Base-by-base conservation (phyloP, 1,140 invertebrate species). In the Lasioglossum baleicum region DNA sequence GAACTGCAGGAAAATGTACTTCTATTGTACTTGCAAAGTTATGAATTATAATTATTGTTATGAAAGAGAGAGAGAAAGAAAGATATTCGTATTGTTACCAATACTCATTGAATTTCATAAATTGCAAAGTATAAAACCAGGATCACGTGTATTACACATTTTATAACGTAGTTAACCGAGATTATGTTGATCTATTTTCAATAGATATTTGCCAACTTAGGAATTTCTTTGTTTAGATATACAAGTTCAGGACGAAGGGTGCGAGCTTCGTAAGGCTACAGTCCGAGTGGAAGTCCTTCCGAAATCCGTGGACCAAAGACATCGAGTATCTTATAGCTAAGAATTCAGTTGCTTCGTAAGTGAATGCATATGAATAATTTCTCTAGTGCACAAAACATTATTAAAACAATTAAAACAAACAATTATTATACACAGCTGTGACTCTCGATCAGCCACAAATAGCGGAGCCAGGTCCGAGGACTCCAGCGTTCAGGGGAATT, bases 231-330 rank as follows among this genome's bases (percentile, higher is more conserved):
- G 22, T 79, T 68, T 78, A 95, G 94, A 93, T 96, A 2, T 98
- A 97, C 92, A 94, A 95, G 86, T 97, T 98, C 93, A 94, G 96
- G 53, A 95, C 95, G 22, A 98, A 97, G 92, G 95, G 96, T 85
- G 96, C 96, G 48, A 94, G 94, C 40, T 97, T 95, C 87, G 94
- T 97, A 2, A 94, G 94, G 35, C 90, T 98, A 20, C 96, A 96
- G 85, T 97, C 96, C 80, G 96, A 96, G 87, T 98, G 97, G 96
- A 97, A 96, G 82, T 95, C 96, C 1, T 98, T 98, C 90, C 95
- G 95, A 90, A 98, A 98, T 93, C 97, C 97, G 0, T 98, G 97
- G 97, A 98, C 97, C 11, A 98, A 97, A 93, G 97, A 98, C 87
- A 95, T 97, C 76, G 97, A 98, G 88, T 98, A 96, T 89, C 94